These are phyloP conservation scores for Zaprionus tsacasi DNA, from an alignment of 1,140 invertebrate species.

Conservation along the genomic window DNA sequence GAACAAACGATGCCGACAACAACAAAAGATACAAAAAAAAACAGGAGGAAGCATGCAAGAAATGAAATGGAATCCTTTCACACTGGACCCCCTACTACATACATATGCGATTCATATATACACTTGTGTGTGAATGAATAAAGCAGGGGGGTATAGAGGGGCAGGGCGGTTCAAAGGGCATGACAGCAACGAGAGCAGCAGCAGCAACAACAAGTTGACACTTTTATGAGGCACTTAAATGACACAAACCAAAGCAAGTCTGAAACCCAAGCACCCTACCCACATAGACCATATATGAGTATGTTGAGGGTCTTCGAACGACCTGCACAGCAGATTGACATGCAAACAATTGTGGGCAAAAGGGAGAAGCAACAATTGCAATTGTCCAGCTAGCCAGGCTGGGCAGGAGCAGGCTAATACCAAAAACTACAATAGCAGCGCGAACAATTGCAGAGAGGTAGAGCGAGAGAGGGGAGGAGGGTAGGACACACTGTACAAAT, in stretches of 20 bases:
- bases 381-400: slow-evolving; percentile 46
- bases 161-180: slow-evolving; percentile 34
- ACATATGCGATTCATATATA: slow-evolving; percentile 10
- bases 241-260: slow-evolving; percentile 70
- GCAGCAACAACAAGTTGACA: slow-evolving; percentile 78
- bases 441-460: slow-evolving; percentile 37
- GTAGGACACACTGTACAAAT: slow-evolving; percentile 46
- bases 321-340: slow-evolving; percentile 61
- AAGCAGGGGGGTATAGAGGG: background rate
- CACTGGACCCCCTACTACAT: slow-evolving; percentile 24
- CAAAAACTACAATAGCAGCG: slow-evolving; percentile 49
- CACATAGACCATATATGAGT: slow-evolving; percentile 41
- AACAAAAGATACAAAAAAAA: slow-evolving; percentile 22
- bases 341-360: slow-evolving; percentile 62
- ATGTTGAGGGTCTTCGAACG: background rate
- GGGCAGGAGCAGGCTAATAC: slow-evolving; percentile 33
- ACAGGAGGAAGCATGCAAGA: slow-evolving; percentile 48
- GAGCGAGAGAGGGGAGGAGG: background rate
- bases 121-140: slow-evolving; percentile 41
- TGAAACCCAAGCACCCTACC: background rate
- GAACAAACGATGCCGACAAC: slow-evolving; percentile 58
- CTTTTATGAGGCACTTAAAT: slow-evolving; percentile 82
- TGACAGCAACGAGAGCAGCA: slow-evolving; percentile 45
- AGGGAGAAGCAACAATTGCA: slow-evolving; percentile 64
- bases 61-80: slow-evolving; percentile 78